Evolutionary conservation across 2,888 invertebrate genomes (phyloP), one percentile per base, ranked within the genome.

Genomic region (Morinoia aosen): DNA sequence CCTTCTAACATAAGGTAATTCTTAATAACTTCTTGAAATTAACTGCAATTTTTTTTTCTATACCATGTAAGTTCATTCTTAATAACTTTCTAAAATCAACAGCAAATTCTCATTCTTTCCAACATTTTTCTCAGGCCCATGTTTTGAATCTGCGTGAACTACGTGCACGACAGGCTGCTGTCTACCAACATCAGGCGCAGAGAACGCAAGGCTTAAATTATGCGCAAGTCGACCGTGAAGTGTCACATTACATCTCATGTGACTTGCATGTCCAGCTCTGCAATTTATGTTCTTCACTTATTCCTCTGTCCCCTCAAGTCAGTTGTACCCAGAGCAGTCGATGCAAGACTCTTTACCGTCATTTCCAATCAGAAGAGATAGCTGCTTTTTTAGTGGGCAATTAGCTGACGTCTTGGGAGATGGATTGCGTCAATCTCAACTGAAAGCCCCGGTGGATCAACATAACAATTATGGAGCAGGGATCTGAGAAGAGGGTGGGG

Each of bases 281-380:
- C 76, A 76, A 76, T 76, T 76, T 16, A 10, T 76, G 25, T 76
- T 16, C 76, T 25, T 33, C 25, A 76, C 25, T 76, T 76, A 76
- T 76, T 76, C 25, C 76, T 76, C 76, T 76, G 76, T 76, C 76
- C 76, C 76, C 76, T 33, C 10, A 76, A 61, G 61, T 19, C 61
- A 25, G 76, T 33, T 76, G 76, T 76, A 3, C 12, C 19, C 25
- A 8, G 76, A 76, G 25, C 19, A 76, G 76, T 76, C 76, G 76
- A 76, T 76, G 76, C 76, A 76, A 33, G 76, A 76, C 33, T 76
- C 76, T 76, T 76, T 76, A 76, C 76, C 25, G 25, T 76, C 76
- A 76, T 76, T 76, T 76, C 76, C 33, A 76, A 76, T 33, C 76
- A 76, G 76, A 76, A 76, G 76, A 76, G 76, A 76, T 76, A 76